Evolutionary conservation across 2,113 vertebrate genomes (phyloP), one percentile per base, ranked within the genome.

Genomic region (Pyxicephalus adspersus): DNA sequence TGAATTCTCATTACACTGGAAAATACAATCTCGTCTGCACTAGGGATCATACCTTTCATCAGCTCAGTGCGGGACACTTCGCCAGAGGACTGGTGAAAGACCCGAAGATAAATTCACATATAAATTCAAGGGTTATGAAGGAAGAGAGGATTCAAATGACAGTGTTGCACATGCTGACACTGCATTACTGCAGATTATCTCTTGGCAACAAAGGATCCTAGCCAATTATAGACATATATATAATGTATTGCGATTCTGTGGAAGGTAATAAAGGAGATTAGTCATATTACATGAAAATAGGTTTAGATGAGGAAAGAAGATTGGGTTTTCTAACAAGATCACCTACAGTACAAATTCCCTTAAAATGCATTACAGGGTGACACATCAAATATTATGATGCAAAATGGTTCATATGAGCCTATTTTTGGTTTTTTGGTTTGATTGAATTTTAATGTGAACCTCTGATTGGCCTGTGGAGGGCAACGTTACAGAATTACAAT

Each of bases 171-270:
- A 86, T 83, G 83, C 81, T 84, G 61, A 77, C n/a, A 83, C 87
- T 82, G 31, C 50, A 83, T 50, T 19, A 84, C n/a, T 55, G 79
- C 9, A 86, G 83, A 79, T 83, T 80, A 86, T 88, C 86, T 29
- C 81, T 85, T 89, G 84, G 81, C 80, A 79, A 45, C 85, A 86
- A 86, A 88, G 85, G 86, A 80, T n/a, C 38, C 77, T 82, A 75
- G 87, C 66, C 87, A 74, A 45, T 22, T 78, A 84, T 61, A 75
- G 34, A 61, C 63, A 73, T 22, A 84, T 84, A 57, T 28, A 64
- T 51, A 64, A 88, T 83, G 80, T 23, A 66, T 77, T 28, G 60
- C 34, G 50, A 11, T 84, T 65, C 65, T 65, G 29, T 26, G 25
- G 72, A n/a, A 75, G 54, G 28, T 61, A 31, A 75, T 75, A 1